A percentile compares a stretch with the other conserved stretches of the same genome.
Conservation (phyloP, 2,113 vertebrate genomes). For the Poeciliopsis turrubarensis region DNA sequence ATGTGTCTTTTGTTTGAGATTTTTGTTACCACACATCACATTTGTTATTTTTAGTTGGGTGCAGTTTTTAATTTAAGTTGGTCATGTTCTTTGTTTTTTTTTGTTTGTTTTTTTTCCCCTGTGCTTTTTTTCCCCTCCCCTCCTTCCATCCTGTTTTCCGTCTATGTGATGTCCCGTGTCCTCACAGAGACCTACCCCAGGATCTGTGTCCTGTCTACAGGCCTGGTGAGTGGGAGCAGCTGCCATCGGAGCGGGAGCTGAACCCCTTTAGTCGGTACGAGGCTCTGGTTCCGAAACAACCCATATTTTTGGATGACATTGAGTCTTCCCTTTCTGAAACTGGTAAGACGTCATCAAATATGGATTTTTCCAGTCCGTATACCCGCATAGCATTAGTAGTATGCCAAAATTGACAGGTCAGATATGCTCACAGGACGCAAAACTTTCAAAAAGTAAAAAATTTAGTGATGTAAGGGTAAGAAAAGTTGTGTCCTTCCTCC, state of each 20-base stretch:
- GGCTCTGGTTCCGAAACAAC: conserved; percentile 83
- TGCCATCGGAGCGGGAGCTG: conserved; percentile 92
- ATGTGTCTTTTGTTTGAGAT: background rate
- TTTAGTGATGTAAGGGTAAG: background rate
- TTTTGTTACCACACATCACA: conserved; percentile 32
- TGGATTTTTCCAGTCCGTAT: background rate
- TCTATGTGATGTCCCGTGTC: conserved; percentile 77
- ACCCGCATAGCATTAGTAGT: background rate
- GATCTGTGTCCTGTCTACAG: conserved; percentile 99
- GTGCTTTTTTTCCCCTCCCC: background rate
- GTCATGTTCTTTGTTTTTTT: conserved; percentile 55
- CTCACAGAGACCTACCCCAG: conserved; percentile 94
- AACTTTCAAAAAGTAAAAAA: background rate
- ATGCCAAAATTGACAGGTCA: too few relatives aligned
- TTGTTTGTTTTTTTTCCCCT: conserved; percentile 30
- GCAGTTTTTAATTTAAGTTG: conserved; percentile 63
- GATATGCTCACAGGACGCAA: too few relatives aligned
- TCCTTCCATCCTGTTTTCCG: conserved; percentile 30
- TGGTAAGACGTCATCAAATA: conserved; percentile 31
- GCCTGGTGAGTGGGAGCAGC: conserved; percentile 98
- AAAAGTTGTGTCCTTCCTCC: background rate
- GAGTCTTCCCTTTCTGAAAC: conserved; percentile 65
- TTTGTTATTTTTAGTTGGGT: conserved; percentile 44
- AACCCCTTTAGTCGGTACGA: conserved; percentile 98
- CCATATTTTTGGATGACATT: conserved; percentile 77